Evolutionary conservation across 2,888 invertebrate genomes (phyloP), one percentile per base, ranked within the genome.

Genomic region (Eilema depressum): DNA sequence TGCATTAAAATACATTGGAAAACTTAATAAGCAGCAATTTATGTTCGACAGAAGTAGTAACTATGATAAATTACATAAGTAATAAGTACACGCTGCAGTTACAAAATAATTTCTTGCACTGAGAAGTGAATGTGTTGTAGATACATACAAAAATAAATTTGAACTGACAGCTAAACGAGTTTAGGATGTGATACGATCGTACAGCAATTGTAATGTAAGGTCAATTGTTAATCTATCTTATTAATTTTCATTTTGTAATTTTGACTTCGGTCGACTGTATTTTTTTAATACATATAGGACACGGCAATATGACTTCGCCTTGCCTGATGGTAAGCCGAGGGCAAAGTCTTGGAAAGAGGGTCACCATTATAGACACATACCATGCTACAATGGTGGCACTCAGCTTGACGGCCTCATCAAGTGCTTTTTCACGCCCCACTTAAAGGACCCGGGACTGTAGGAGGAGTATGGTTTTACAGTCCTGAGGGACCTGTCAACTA

Each of bases 61-160:
- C 70, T 57, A n/a, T 63, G 62, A 63, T 59, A 66, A 68, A 80
- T 60, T 12, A 23, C 41, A 60, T 26, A 56, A 53, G 64, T 59
- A 69, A 30, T 64, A 41, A 41, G 17, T 41, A 65, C 56, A 70
- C 23, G 28, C 47, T 64, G 14, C 59, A 61, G 60, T 59, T 64
- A 71, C 67, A 71, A 66, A 64, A 57, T 72, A 53, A 72, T 78
- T 62, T 68, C 61, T 74, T 68, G 65, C 67, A 73, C 63, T 70
- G 72, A 75, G 75, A 77, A 80, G 76, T 76, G 76, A 76, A 75
- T 76, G 83, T 75, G 57, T n/a, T n/a, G n/a, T 53, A n/a, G 70
- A 66, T 30, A 28, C 60, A 59, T 73, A 71, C 76, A 73, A 76
- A 76, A 78, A 75, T 71, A 71, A 74, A 70, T 53, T 53, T n/a